Evolutionary conservation across 2,888 invertebrate species (phyloP), one percentile per base, ranked within the genome.

Genomic region (Tetanocera ferruginea): DNA sequence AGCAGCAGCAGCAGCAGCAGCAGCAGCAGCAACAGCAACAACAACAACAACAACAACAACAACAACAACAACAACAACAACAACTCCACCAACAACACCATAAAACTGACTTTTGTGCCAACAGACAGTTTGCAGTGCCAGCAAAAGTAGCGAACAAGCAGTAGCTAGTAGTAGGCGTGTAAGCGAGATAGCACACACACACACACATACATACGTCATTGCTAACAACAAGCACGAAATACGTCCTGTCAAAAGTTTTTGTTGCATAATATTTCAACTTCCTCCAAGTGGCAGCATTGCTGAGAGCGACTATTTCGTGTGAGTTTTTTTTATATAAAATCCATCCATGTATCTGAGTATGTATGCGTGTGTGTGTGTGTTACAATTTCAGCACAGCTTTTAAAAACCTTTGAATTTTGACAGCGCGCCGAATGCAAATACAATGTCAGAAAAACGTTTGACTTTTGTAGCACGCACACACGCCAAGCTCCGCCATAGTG

Each of bases 391-490:
- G 34, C 19, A 23, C n/a, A 25, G 51, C 25, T n/a, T 66, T 74
- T 72, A 72, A 57, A 64, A 78, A 52, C 67, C 28, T 66, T 64
- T 66, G 69, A 78, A 64, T 81, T 79, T 73, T 77, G 72, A 72
- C 60, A 57, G 57, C 34, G 71, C 78, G 80, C 80, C 67, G 81
- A 83, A 85, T 84, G 85, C 85, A 86, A 85, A 85, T 85, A 85
- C 37, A 72, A 57, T 11, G 25, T 37, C 57, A 34, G 25, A 23
- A 43, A 72, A 57, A 25, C 72, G 11, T 8, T 57, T 72, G 72
- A 60, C 55, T 19, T 19, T n/a, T 49, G 25, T 34, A 64, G 28
- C 6, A 49, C 14, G 14, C 49, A 49, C 43, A 19, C 4, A 66
- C 51, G 69, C 51, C 43, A 49, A 69, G 43, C 37, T 51, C 43